phyloP scores from a whole-genome alignment of 1,140 invertebrate genomes.

The Nixonia krombeini region DNA sequence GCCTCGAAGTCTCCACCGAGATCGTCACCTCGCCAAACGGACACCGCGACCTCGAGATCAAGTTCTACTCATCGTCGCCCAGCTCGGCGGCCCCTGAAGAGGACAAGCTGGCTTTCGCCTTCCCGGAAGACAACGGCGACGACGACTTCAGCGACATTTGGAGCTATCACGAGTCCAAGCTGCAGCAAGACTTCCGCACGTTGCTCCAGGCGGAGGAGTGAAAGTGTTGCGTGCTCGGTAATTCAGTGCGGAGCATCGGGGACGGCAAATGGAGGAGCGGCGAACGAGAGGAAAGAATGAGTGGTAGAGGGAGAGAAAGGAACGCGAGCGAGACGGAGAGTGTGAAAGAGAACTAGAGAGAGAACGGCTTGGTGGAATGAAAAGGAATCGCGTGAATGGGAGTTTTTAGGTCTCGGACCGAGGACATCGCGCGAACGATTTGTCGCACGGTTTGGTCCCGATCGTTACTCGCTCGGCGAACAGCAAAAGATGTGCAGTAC shows the following conservation, averaged over 20 bases:
- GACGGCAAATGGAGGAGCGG: constrained; percentile 1
- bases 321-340: too few species aligned
- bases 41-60: constrained; percentile 83
- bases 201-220: constrained; percentile 67
- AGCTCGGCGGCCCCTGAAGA: constrained; percentile 44
- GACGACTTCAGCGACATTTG: constrained; percentile 65
- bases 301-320: too few species aligned
- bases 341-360: too few species aligned
- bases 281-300: too few species aligned
- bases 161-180: constrained; percentile 68
- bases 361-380: too few species aligned
- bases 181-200: constrained; percentile 67
- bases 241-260: background rate
- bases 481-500: too few species aligned
- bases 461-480: too few species aligned
- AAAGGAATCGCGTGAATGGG: too few species aligned
- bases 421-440: too few species aligned
- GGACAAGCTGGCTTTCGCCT: constrained; percentile 30
- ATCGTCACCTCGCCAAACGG: constrained; percentile 84
- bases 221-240: constrained; percentile 8
- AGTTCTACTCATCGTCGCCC: constrained; percentile 79
- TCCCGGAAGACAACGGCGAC: constrained; percentile 38
- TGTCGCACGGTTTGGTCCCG: too few species aligned
- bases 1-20: constrained; percentile 81
- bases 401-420: too few species aligned